Percentiles rank a stretch among this genome's conserved stretches.
These are phyloP conservation scores for Caenorhabditis sulstoni DNA, from an alignment of 2,888 invertebrate species.

Conservation along the genomic window DNA sequence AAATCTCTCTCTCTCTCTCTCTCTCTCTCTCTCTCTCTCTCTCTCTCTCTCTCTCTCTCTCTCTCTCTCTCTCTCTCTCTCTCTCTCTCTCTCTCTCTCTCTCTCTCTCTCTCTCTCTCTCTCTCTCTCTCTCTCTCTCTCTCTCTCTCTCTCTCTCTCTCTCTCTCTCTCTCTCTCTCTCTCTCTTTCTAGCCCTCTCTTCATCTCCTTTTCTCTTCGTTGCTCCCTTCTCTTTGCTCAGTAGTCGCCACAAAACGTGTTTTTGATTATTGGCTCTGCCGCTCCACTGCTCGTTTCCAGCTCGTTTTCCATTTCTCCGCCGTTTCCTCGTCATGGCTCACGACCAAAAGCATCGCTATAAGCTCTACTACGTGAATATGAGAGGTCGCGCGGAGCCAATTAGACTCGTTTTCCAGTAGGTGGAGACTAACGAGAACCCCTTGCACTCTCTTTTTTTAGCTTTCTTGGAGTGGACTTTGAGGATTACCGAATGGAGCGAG, in stretches of 20 bases:
- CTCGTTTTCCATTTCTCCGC: conserved; percentile 10
- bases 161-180: conserved; percentile 23
- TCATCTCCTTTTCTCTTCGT: no score
- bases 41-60: not conserved
- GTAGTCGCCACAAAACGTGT: conserved; percentile 37
- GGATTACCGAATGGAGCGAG: conserved; percentile 54
- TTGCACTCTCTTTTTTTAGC: conserved; percentile 19
- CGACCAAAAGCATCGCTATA: conserved; percentile 61
- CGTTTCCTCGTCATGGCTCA: conserved; percentile 15
- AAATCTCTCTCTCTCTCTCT: not conserved
- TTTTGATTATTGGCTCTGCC: conserved; percentile 42
- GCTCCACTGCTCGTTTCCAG: conserved; percentile 6
- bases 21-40: conserved; percentile 23
- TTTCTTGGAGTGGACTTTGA: conserved; percentile 58
- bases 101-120: not conserved
- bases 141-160: not conserved
- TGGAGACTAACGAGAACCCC: not conserved
- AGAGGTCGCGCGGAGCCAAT: conserved; percentile 62
- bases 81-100: conserved; percentile 6
- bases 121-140: conserved; percentile 21
- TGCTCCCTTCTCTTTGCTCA: conserved; percentile 4
- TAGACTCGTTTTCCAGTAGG: conserved; percentile 54
- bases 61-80: conserved; percentile 15
- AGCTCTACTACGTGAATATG: conserved; percentile 47
- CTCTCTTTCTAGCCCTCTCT: no score